phyloP scores from a whole-genome alignment of 2,888 invertebrate species.

The Campoplex nolae region DNA sequence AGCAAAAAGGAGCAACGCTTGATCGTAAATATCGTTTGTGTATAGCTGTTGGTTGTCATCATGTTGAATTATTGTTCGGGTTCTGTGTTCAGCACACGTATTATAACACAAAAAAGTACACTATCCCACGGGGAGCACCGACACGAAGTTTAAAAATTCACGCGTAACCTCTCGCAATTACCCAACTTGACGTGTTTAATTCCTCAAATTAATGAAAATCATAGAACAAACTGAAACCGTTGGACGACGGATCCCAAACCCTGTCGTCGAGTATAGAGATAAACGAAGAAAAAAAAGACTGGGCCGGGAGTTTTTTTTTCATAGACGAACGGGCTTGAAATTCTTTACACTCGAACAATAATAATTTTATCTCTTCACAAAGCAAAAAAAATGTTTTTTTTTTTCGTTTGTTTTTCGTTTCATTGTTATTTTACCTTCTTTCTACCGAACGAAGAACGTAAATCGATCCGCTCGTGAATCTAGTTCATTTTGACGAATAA shows the following conservation, averaged over 20 bases:
- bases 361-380: not conserved
- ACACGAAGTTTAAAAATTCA: not conserved
- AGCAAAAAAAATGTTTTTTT: too few relatives aligned
- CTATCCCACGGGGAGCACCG: slow-evolving; percentile 49
- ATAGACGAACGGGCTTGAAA: not conserved
- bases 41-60: slow-evolving; percentile 66
- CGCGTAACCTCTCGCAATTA: not conserved
- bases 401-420: too few relatives aligned
- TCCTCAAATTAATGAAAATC: not conserved
- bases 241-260: not conserved
- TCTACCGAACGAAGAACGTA: not conserved
- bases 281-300: not conserved
- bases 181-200: not conserved
- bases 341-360: not conserved
- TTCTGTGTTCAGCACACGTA: slow-evolving; percentile 57
- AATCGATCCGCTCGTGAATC: not conserved
- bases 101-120: slow-evolving; percentile 28
- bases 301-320: not conserved
- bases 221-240: too few relatives aligned
- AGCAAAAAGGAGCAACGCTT: slow-evolving; percentile 36
- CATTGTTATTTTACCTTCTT: not conserved
- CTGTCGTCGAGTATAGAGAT: not conserved
- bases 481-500: not conserved
- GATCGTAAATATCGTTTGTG: slow-evolving; percentile 52
- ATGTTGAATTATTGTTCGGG: slow-evolving; percentile 58